Base-by-base conservation (phyloP, 2,797 vertebrate species). In the Dendrocincla tyrannina region DNA sequence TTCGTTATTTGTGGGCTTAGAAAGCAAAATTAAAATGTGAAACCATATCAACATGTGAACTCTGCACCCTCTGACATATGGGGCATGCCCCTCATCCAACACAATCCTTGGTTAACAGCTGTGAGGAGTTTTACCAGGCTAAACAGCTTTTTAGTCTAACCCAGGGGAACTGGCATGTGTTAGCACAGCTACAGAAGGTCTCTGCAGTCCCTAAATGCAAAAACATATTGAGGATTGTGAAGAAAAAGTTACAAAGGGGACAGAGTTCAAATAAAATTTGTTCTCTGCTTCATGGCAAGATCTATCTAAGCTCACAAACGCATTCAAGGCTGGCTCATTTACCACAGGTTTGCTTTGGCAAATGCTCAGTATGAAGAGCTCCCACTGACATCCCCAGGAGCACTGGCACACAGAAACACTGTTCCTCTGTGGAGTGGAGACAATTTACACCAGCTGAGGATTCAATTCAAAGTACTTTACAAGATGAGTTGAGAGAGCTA, bases 161-260 rank as follows among this genome's bases (percentile, higher is more conserved):
- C 88, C 95, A 88, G 49, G 83, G 85, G 91, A 93, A 91, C 77
- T 87, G 70, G 80, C 95, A 93, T 93, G 96, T 94, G 80, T 93
- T 95, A 97, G 94, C 88, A 70, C 46, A 93, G 94, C 83, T 96
- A 96, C 95, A 95, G 93, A 97, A 97, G 93, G 88, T 89, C 88
- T 95, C 89, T 70, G 14, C 85, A 76, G 88, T 93, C 94, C 85
- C 96, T 96, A 95, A 96, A 96, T 91, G 89, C 80, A 95, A 96
- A 97, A 97, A 96, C 96, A 96, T 96, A 96, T 96, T 97, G 96
- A 97, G 67, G 80, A 91, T 47, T 76, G 94, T 60, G 88, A 95
- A 92, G 94, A 89, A 95, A 85, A 95, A 95, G 88, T 96, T 96
- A 89, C 92, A 82, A 87, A 68, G 67, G 88, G 69, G n/a, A 82